These are phyloP conservation scores for Phoxinus phoxinus DNA, from an alignment of 2,113 vertebrate species.

Conservation along the genomic window DNA sequence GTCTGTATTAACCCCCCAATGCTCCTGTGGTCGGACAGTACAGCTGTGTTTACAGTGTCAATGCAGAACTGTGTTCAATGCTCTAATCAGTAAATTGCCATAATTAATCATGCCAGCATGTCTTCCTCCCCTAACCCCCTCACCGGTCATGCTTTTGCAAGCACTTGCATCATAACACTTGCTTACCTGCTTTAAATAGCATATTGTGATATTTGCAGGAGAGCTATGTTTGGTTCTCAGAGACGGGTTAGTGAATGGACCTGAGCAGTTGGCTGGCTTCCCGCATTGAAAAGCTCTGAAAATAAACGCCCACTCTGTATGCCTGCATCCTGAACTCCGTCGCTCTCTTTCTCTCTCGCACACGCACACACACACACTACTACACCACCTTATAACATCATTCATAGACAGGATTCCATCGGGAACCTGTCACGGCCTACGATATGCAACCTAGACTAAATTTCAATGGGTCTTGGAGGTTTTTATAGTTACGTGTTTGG, in stretches of 20 bases:
- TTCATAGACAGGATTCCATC: conserved; percentile 30
- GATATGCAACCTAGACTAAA: conserved; percentile 4
- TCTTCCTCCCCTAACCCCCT: conserved; percentile 20
- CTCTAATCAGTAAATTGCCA: conserved; percentile 50
- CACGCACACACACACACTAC: not conserved
- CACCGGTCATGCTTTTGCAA: conserved; percentile 26
- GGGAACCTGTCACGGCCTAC: not conserved
- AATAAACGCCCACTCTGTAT: conserved; percentile 43
- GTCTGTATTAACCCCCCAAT: conserved; percentile 15
- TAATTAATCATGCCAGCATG: conserved; percentile 52
- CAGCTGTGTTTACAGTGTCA: conserved; percentile 59
- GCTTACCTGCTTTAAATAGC: conserved; percentile 33
- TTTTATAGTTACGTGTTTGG: conserved; percentile 22
- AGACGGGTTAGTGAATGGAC: conserved; percentile 36
- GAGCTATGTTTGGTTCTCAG: conserved; percentile 25
- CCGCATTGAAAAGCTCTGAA: conserved; percentile 41
- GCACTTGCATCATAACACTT: conserved; percentile 35
- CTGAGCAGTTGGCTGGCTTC: conserved; percentile 31
- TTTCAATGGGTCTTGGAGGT: not conserved
- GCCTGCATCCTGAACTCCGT: conserved; percentile 3
- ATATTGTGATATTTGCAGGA: conserved; percentile 26
- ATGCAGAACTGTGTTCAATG: conserved; percentile 38
- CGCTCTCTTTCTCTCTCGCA: not conserved
- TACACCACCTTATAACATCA: conserved; percentile 25
- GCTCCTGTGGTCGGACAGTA: conserved; percentile 34